These are phyloP conservation scores for Premnoplex brunnescens DNA, from an alignment of 2,797 vertebrate species.

Conservation along the genomic window DNA sequence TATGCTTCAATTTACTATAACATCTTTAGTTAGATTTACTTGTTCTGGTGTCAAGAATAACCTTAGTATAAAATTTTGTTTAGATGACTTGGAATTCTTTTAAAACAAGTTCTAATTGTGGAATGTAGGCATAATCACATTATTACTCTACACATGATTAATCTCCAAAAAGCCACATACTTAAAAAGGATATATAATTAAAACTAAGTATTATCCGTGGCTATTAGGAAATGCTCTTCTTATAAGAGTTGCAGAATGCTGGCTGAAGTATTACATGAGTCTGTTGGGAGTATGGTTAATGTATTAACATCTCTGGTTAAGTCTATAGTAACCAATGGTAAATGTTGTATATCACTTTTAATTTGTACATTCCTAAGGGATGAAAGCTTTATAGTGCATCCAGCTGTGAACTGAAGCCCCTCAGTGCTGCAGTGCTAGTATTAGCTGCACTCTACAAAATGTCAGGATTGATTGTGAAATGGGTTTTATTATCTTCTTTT, in stretches of 20 bases:
- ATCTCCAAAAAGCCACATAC: neutral
- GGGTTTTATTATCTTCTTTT: neutral
- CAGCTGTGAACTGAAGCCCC: neutral
- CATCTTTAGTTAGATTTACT: neutral
- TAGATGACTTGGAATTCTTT: neutral
- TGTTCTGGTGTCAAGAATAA: neutral
- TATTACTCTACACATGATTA: neutral
- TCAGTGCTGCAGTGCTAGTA: neutral
- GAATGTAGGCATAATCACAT: neutral
- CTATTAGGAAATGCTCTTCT: neutral
- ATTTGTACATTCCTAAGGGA: constrained; percentile 38
- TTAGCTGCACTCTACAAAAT: neutral
- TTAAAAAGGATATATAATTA: constrained; percentile 17
- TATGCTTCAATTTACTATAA: neutral
- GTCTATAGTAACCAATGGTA: constrained; percentile 11
- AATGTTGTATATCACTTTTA: constrained; percentile 42
- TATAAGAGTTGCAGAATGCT: neutral
- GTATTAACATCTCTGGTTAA: constrained; percentile 25
- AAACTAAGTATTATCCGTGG: neutral
- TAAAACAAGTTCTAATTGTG: neutral
- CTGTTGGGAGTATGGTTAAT: constrained; percentile 33
- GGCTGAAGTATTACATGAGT: neutral
- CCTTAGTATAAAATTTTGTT: neutral
- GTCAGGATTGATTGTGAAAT: neutral
- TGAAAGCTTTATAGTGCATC: neutral